Evolutionary conservation across 2,888 invertebrate species (phyloP), one percentile per base, ranked within the genome.

Genomic region (Lapara coniferarum): DNA sequence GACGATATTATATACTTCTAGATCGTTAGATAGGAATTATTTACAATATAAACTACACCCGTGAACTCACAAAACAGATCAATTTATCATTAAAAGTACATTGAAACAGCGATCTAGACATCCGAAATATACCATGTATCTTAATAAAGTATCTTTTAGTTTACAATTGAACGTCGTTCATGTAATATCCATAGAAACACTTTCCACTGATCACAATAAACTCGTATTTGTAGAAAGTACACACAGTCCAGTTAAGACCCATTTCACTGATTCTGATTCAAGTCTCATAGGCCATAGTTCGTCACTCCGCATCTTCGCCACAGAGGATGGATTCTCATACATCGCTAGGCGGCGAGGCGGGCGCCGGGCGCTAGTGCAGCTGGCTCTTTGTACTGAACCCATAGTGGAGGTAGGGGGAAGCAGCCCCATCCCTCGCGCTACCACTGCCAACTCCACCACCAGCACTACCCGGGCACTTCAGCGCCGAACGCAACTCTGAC

Each of bases 401-500:
- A 81, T 95, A 95, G 87, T 95, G 95, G 70, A 95, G 88, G 83
- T 95, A 95, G 58, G 95, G 95, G n/a, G 95, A 95, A 70, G 94
- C 95, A 8, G 95, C 94, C 70, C 95, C 95, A 68, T 90, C 93
- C 44, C 91, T 85, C 30, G 88, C 77, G 49, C 87, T 89, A 7
- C 89, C 89, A 55, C 86, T 81, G 1, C 86, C 86, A 12, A 83
- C 86, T 6, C 85, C 85, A 53, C 87, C 84, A 19, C 91, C 90
- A 10, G 94, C 93, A 59, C 95, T 93, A 71, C 95, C 95, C 72
- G 95, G 95, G 81, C 96, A 96, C 84, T 96, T 95, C 80, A 96
- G 87, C 72, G 96, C 96, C 77, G 95, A 95, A 76, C 95, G 95
- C 77, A 96, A 93, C 88, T 97, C 96, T 72, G 95, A 95, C 72